phyloP scores from a whole-genome alignment of 2,888 invertebrate genomes.

The Anagyrus pseudococci region DNA sequence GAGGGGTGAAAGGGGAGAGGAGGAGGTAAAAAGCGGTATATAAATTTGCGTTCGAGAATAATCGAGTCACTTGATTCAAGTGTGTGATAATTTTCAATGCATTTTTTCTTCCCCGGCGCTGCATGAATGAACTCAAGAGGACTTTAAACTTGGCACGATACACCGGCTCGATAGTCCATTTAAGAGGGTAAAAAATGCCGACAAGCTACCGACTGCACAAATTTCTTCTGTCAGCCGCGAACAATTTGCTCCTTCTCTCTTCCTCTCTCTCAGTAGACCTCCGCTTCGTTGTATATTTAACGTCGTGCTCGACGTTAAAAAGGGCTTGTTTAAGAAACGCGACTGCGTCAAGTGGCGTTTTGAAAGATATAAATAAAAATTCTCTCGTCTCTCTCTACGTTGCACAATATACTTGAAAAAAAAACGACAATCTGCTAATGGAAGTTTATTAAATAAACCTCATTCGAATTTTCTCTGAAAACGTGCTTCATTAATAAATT shows the following conservation, averaged over 20 bases:
- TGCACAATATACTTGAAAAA: too few relatives aligned
- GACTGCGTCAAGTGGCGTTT: too few relatives aligned
- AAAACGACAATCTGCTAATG: too few relatives aligned
- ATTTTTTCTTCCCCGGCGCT: constrained; percentile 7
- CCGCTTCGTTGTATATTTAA: neutral
- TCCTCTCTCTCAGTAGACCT: neutral
- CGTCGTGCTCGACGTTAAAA: neutral
- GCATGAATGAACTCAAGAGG: constrained; percentile 14
- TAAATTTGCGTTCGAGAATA: constrained; percentile 7
- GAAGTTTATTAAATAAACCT: too few relatives aligned
- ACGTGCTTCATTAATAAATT: too few relatives aligned
- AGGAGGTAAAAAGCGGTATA: too few relatives aligned
- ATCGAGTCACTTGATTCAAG: constrained; percentile 16
- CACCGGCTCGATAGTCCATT: constrained; percentile 15
- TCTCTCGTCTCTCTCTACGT: too few relatives aligned
- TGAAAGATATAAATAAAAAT: too few relatives aligned
- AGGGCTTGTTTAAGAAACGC: too few relatives aligned
- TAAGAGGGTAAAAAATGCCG: constrained; percentile 14
- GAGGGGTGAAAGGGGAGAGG: too few relatives aligned
- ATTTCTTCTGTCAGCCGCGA: constrained; percentile 10
- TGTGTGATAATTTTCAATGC: constrained; percentile 23
- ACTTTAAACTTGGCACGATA: constrained; percentile 27
- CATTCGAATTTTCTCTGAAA: too few relatives aligned
- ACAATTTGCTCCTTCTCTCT: constrained; percentile 16
- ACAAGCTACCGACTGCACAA: constrained; percentile 8